A percentile compares a stretch with the other conserved stretches of the same genome.
phyloP scores from a whole-genome alignment of 2,888 invertebrate species.

The Drosophila mulleri region DNA sequence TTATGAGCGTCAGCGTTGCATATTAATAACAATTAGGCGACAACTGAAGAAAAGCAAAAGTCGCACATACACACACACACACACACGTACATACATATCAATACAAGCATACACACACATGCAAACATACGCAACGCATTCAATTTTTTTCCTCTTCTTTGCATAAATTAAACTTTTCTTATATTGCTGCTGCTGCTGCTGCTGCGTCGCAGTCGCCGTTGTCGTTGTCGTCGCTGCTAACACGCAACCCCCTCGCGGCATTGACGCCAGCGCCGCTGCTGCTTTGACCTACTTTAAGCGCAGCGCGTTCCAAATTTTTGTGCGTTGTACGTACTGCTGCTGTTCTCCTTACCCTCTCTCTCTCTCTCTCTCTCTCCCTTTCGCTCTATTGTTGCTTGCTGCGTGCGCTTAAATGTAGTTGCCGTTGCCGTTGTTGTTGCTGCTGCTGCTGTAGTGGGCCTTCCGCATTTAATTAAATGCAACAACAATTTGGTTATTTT shows the following conservation, averaged over 20 bases:
- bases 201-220: conserved; percentile 49
- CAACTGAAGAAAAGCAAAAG: conserved; percentile 72
- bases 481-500: conserved; percentile 65
- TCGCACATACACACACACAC: conserved; percentile 19
- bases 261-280: conserved; percentile 58
- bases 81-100: neutral
- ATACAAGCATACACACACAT: neutral
- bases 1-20: conserved; percentile 71
- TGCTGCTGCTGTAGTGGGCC: conserved; percentile 51
- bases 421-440: conserved; percentile 31
- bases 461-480: conserved; percentile 82
- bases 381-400: conserved; percentile 26
- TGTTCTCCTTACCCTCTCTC: conserved; percentile 9
- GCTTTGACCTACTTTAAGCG: conserved; percentile 79
- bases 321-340: conserved; percentile 51
- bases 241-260: conserved; percentile 68
- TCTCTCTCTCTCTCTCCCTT: neutral
- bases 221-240: conserved; percentile 51
- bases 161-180: conserved; percentile 74
- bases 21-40: conserved; percentile 74
- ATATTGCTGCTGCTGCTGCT: conserved; percentile 41
- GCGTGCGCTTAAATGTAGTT: conserved; percentile 74
- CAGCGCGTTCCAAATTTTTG: conserved; percentile 76
- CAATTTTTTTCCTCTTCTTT: conserved; percentile 57
- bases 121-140: conserved; percentile 29